Evolutionary conservation across 2,113 vertebrate species (phyloP), one percentile per base, ranked within the genome.

Genomic region (Varanus salvator): DNA sequence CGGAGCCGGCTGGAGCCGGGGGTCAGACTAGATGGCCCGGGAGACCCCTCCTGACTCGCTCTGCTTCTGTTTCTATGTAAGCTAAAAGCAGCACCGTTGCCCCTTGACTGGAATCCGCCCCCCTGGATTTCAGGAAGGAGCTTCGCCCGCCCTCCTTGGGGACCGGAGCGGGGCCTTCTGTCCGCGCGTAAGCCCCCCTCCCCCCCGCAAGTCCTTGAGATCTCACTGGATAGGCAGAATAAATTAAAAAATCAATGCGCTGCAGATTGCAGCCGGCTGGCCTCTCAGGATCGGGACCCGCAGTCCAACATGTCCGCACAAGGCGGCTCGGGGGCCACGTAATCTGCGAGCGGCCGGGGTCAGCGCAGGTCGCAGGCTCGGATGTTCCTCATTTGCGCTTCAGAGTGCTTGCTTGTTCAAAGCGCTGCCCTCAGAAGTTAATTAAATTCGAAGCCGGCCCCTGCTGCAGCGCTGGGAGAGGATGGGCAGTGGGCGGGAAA

Each of bases 391-490:
- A 3, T 68, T 44, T 34, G 74, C 23, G 19, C 14, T 25, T 38
- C 11, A 77, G 17, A 69, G 57, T 4, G 50, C 64, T 72, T 72
- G 38, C 66, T 34, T 38, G 66, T 64, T 89, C 80, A 83, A 76
- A 76, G 69, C 4, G 1, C 34, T 77, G 74, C 44, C 60, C 44
- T 52, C 19, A 38, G 68, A 89, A 85, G 74, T 82, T 66, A 82
- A 90, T 87, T 82, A 34, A 25, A 84, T 86, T 72, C 82, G 64
- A 76, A 52, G 29, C 78, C 27, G 25, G 66, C 80, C 69, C 27
- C 25, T 80, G 64, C 75, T 48, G 80, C 12, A 34, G n/a, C 69
- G 57, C 68, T 14, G 64, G 74, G 4, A 66, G 48, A 52, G 2
- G 27, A 2, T 3, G 38, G 17, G 48, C 7, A 52, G 52, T 0